phyloP scores from a whole-genome alignment of 2,797 vertebrate species.

The Liasis olivaceus region DNA sequence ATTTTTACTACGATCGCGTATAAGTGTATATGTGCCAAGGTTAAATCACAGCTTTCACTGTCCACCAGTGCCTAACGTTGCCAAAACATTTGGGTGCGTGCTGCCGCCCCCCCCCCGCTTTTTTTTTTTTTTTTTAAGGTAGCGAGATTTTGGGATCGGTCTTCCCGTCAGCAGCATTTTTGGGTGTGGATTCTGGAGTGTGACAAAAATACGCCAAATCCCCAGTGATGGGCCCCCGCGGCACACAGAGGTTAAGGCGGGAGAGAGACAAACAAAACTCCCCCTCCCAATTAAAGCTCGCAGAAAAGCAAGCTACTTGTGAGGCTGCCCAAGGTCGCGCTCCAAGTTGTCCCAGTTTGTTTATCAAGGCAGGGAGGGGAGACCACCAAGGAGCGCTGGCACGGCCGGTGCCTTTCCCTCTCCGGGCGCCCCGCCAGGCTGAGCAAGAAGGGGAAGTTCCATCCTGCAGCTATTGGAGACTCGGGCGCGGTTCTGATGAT shows the following conservation, averaged over 20 bases:
- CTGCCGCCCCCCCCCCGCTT: neutral
- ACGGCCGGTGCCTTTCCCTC: neutral
- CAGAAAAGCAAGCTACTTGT: conserved; percentile 39
- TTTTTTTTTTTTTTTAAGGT: conserved; percentile 30
- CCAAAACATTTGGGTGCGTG: neutral
- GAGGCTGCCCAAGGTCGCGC: conserved; percentile 38
- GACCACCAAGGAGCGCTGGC: conserved; percentile 61
- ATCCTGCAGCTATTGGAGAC: neutral
- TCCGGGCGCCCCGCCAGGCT: neutral
- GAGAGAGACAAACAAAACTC: conserved; percentile 41
- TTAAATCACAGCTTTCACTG: neutral
- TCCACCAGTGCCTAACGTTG: neutral
- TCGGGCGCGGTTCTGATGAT: neutral
- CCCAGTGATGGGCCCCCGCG: conserved; percentile 7
- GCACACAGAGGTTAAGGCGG: conserved; percentile 68
- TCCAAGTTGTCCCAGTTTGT: conserved; percentile 50
- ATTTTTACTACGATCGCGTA: neutral
- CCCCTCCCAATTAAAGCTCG: conserved; percentile 63
- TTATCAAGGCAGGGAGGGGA: conserved; percentile 55
- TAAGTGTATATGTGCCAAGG: neutral
- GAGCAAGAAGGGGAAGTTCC: neutral
- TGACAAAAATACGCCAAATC: neutral
- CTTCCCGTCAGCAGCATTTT: neutral
- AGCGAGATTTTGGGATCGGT: neutral
- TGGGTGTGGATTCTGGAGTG: neutral